Base-by-base conservation (phyloP, 1,140 invertebrate species). In the Lysiphlebus fabarum region DNA sequence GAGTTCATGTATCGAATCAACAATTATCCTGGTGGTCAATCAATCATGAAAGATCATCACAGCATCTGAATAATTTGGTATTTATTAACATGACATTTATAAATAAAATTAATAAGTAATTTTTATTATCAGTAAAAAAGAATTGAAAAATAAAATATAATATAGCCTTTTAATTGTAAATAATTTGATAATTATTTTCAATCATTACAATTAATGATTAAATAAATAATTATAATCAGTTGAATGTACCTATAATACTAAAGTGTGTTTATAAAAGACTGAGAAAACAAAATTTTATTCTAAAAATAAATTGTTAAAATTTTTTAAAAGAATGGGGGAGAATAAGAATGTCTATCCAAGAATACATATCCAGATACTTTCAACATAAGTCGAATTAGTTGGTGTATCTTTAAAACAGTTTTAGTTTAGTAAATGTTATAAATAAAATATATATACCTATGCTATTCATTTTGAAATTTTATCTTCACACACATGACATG, bases 41-140 rank as follows among this genome's bases (percentile, higher is more conserved):
- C 58, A 62, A 66, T 63, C 63, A 66, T 17, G 57, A 65, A 14
- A 50, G 66, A 34, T 42, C 54, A 26, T 57, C 38, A 10, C 68
- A 75, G 34, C 71, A 74, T 55, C 64, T 70, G 34, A 77, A 77
- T 58, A 75, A 75, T 64, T 65, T 77, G 71, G 73, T 77, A 37
- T 37, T 48, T 26, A 34, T 43, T 14, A 38, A 17, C 14, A 45
- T 33, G 14, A 47, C 12, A 50, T 51, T 56, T 47, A 47, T 47
- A 59, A 58, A 41, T n/a, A 45, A 43, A 58, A 51, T 7, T n/a
- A 43, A 40, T 41, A 59, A 56, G 8, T 43, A n/a, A 47, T 58
- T 53, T 49, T 58, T 50, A 42, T 26, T 62, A 58, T 56, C 56
- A 64, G 50, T 58, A 57, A 44, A 62, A 62, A 61, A n/a, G n/a